Evolutionary conservation across 1,140 invertebrate genomes (phyloP).

Genomic region (Sycobia sp.): DNA sequence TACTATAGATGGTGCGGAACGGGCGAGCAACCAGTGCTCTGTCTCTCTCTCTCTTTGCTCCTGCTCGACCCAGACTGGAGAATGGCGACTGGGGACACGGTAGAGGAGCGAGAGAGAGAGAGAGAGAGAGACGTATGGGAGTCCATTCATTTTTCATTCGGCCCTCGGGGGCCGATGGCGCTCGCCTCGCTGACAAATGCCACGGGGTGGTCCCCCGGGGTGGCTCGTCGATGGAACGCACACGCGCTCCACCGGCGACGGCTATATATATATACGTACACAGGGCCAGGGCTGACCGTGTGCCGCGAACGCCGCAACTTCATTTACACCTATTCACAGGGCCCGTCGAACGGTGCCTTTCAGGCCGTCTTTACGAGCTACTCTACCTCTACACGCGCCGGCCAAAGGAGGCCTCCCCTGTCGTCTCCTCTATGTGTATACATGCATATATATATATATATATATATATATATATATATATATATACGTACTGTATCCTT

Average conservation of each 20-base stretch:
- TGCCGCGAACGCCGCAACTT: slow-evolving; percentile 54
- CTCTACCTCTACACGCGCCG: no score
- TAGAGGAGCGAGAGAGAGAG: neutral
- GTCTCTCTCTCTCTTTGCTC: neutral
- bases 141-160: slow-evolving; percentile 19
- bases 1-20: no score
- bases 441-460: no score
- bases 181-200: slow-evolving; percentile 38
- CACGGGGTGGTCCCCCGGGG: slow-evolving; percentile 37
- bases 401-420: no score
- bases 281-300: slow-evolving; percentile 42
- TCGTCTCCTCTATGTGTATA: neutral
- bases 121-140: slow-evolving; percentile 6
- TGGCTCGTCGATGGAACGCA: no score
- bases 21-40: slow-evolving; percentile 8
- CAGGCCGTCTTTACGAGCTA: slow-evolving; percentile 57
- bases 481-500: no score
- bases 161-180: slow-evolving; percentile 17
- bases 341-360: slow-evolving; percentile 40
- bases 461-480: no score
- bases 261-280: no score
- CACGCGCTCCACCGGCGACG: no score
- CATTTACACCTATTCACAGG: slow-evolving; percentile 61
- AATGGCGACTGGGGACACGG: no score
- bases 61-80: no score